phyloP scores from a whole-genome alignment of 1,140 invertebrate species.

The Aphelenchoides fujianensis region DNA sequence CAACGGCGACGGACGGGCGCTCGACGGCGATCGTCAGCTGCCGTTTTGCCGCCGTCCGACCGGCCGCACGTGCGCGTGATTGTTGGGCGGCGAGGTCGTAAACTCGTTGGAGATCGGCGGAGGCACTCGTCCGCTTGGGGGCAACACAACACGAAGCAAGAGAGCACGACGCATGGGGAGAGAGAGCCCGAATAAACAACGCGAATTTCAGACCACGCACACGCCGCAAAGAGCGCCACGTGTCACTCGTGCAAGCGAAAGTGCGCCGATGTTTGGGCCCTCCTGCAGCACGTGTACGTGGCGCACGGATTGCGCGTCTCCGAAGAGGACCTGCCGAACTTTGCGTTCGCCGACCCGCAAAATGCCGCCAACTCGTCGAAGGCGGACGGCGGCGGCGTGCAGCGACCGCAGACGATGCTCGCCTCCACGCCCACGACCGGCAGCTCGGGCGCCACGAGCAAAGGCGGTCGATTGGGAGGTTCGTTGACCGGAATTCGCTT shows the following conservation, averaged over 20 bases:
- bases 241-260: slow-evolving; percentile 56
- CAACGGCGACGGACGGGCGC: too few species aligned
- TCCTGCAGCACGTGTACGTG: slow-evolving; percentile 56
- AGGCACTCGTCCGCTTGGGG: not conserved
- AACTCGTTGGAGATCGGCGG: not conserved
- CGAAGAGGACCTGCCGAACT: slow-evolving; percentile 44
- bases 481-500: not conserved
- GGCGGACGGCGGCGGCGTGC: not conserved
- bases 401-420: not conserved
- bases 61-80: not conserved
- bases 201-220: not conserved
- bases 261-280: slow-evolving; percentile 54
- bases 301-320: slow-evolving; percentile 54
- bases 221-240: slow-evolving; percentile 27
- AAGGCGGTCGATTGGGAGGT: slow-evolving; percentile 8
- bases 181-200: not conserved
- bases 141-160: not conserved
- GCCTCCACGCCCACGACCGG: slow-evolving; percentile 16
- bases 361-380: slow-evolving; percentile 23
- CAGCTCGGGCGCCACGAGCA: not conserved
- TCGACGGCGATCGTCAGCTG: too few species aligned
- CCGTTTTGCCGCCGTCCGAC: too few species aligned
- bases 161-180: slow-evolving; percentile 6
- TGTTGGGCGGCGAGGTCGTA: not conserved
- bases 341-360: not conserved